These are phyloP conservation scores for Acrossocheilus fasciatus DNA, from an alignment of 2,797 vertebrate species.

Conservation along the genomic window DNA sequence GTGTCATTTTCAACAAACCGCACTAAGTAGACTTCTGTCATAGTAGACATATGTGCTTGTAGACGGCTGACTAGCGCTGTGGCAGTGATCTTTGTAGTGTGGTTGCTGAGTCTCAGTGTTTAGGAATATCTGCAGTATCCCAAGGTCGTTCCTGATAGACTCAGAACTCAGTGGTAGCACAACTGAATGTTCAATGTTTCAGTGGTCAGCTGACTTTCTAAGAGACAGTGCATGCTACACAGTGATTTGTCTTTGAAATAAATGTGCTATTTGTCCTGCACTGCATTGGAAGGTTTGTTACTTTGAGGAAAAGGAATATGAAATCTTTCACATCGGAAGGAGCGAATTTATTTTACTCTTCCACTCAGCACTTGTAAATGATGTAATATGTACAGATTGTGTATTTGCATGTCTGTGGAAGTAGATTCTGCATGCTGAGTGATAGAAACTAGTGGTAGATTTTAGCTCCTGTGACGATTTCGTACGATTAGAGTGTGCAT, in stretches of 20 bases:
- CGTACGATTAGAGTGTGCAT: neutral
- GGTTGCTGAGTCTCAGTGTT: neutral
- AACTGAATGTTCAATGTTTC: slow-evolving; percentile 45
- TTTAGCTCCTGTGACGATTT: slow-evolving; percentile 7
- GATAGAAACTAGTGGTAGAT: slow-evolving; percentile 35
- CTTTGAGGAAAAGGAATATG: neutral
- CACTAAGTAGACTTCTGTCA: slow-evolving; percentile 24
- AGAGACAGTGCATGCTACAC: slow-evolving; percentile 61
- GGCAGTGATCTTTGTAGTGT: slow-evolving; percentile 30
- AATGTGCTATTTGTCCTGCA: slow-evolving; percentile 55
- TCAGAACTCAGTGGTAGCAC: slow-evolving; percentile 49
- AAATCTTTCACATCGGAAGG: neutral
- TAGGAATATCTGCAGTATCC: slow-evolving; percentile 30
- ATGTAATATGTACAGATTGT: slow-evolving; percentile 39
- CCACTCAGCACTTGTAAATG: slow-evolving; percentile 40
- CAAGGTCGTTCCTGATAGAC: slow-evolving; percentile 41
- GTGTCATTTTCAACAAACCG: neutral
- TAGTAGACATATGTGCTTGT: slow-evolving; percentile 25
- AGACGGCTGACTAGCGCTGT: slow-evolving; percentile 25
- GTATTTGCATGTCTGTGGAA: slow-evolving; percentile 49
- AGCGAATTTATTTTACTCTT: neutral
- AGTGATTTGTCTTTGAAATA: slow-evolving; percentile 49
- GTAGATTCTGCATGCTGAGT: slow-evolving; percentile 41
- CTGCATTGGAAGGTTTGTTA: slow-evolving; percentile 47
- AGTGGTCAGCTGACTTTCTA: slow-evolving; percentile 34